Evolutionary conservation across 2,113 vertebrate species (phyloP), one percentile per base, ranked within the genome.

Genomic region (Mesembrinibis cayennensis): DNA sequence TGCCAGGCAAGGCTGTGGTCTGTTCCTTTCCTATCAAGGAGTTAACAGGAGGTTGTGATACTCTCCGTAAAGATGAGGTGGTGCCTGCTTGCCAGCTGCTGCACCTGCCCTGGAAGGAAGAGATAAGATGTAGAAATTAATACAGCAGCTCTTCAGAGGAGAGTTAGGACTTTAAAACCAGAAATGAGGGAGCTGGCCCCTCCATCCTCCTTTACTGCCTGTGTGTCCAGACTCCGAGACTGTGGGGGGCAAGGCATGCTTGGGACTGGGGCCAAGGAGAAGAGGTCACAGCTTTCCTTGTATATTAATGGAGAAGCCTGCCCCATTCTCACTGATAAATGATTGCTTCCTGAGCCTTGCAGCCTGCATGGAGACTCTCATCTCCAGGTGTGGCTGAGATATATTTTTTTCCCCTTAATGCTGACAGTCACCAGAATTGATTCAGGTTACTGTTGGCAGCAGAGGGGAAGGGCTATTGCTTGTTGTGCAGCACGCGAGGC

Each of bases 101-200:
- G 77, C 76, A 53, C 90, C 85, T 97, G 40, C 77, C 79, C 78
- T 90, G 87, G 67, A 36, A 93, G 44, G 90, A 70, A 73, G 94
- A 86, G 93, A 93, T 78, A 93, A 90, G 71, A 22, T 71, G 59
- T 17, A 67, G 86, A 50, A 82, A 72, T 79, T 23, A 71, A 73
- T 47, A n/a, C 76, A 72, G 65, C 73, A 38, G 73, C 76, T 90
- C 76, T 90, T 92, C 27, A 50, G 77, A 87, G 80, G 34, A 12
- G 58, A 77, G 56, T 74, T 52, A 42, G 32, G 65, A 52, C 59
- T 69, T 61, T 3, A 53, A 83, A 74, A 62, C 8, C 40, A 74
- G 63, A 30, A 79, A 74, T 12, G 17, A 49, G 12, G 44, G 58
- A 89, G 42, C 34, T 80, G 71, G 15, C n/a, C 34, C 52, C 23